Base-by-base conservation (phyloP, 1,140 invertebrate species). In the Vanessa tameamea region DNA sequence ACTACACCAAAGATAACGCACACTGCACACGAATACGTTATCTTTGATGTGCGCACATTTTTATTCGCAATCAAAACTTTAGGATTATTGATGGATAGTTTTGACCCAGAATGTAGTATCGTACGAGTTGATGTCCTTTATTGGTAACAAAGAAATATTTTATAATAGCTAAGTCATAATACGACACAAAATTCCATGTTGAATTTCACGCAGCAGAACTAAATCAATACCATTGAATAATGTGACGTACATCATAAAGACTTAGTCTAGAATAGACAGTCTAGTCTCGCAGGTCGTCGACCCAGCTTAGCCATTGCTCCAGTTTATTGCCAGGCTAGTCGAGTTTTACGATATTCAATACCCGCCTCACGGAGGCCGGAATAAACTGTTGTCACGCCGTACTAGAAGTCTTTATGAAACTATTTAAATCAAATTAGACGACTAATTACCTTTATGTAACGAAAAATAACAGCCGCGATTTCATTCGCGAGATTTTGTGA, bases 291-390 rank as follows among this genome's bases (percentile, higher is more conserved):
- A 53, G 65, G 65, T 67, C 65, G 50, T 14, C 65, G 65, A 67
- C 65, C 65, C 47, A 51, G 48, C 64, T 66, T 23, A 66, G 48
- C 65, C 20, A 55, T 67, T 67, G 65, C 65, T 55, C 65, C 65
- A 67, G 26, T 67, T 66, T 67, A 67, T 53, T 55, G 50, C 50
- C 53, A 16, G 50, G 64, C 48, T 31, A 51, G 64, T 64, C 31
- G 64, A 51, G 50, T 53, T 67, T 67, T 67, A 67, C 65, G 50
- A 37, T 47, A 67, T 55, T 55, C 37, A 48, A 67, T 67, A 67
- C 50, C 26, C 65, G 65, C 26, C 47, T 16, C 65, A 37, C 50
- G 65, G 53, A 67, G 65, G 65, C 53, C 50, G 15, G 37, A 47
- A 51, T 23, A 23, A 23, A 67, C 65, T 67, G 65, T 55, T 55